Evolutionary conservation across 2,797 vertebrate species (phyloP).

Genomic region (Takifugu rubripes): DNA sequence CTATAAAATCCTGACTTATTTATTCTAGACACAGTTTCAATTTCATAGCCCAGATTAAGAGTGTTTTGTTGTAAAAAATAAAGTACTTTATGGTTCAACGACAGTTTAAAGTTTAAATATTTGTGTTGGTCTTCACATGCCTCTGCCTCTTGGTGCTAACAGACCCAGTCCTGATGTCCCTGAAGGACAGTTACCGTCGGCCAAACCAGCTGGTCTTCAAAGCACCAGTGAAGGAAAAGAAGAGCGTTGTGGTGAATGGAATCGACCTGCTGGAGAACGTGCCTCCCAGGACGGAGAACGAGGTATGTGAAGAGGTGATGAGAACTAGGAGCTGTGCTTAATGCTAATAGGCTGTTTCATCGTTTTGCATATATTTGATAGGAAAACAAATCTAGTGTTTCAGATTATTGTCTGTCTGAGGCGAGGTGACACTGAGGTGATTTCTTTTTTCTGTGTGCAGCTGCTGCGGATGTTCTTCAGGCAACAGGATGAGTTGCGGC

Average conservation of each 20-base stretch:
- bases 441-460: slow-evolving; percentile 59
- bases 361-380: too few species aligned
- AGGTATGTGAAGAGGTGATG: slow-evolving; percentile 65
- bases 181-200: slow-evolving; percentile 91
- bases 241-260: slow-evolving; percentile 90
- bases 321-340: too few species aligned
- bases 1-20: too few species aligned
- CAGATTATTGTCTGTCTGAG: too few species aligned
- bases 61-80: too few species aligned
- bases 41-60: too few species aligned
- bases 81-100: too few species aligned
- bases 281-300: slow-evolving; percentile 94
- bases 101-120: not conserved
- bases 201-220: slow-evolving; percentile 90
- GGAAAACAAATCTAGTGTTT: too few species aligned
- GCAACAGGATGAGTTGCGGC: slow-evolving; percentile 93
- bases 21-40: too few species aligned
- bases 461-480: slow-evolving; percentile 97
- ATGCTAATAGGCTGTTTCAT: too few species aligned
- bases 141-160: slow-evolving; percentile 27
- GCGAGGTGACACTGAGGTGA: too few species aligned
- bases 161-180: slow-evolving; percentile 95
- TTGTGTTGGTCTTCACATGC: slow-evolving; percentile 9
- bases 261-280: slow-evolving; percentile 96
- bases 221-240: slow-evolving; percentile 90